Percentiles rank a stretch among this genome's conserved stretches.
These are phyloP conservation scores for Craseonycteris thonglongyai DNA, from an alignment of 2,113 vertebrate genomes.

Conservation along the genomic window DNA sequence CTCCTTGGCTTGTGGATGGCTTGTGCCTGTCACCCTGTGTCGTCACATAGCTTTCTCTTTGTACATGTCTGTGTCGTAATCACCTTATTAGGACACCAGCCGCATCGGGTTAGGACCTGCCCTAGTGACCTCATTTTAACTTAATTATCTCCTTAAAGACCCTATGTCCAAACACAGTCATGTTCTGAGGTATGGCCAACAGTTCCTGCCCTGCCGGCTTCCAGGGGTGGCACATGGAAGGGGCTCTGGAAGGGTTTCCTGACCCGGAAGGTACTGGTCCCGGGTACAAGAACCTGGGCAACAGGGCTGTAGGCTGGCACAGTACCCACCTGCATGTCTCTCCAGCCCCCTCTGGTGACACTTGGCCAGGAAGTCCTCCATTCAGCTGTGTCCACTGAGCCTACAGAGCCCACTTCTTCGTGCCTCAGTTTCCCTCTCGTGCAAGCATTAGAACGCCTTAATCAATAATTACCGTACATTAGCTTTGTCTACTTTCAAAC, in stretches of 20 bases:
- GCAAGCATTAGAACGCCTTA: too few relatives aligned
- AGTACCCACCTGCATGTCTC: rapidly evolving
- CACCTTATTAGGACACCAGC: too few relatives aligned
- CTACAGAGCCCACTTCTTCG: not conserved
- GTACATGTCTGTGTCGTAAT: rapidly evolving
- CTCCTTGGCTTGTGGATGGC: not conserved
- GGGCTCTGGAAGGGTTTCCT: not conserved
- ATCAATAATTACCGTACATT: too few relatives aligned
- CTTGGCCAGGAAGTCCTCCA: not conserved
- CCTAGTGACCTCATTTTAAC: not conserved
- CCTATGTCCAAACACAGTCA: not conserved
- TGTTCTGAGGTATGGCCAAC: not conserved
- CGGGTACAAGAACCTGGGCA: not conserved
- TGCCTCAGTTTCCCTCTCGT: not conserved
- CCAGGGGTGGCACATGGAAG: not conserved
- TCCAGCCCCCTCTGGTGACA: not conserved
- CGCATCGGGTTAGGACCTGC: not conserved
- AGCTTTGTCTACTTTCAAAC: not conserved
- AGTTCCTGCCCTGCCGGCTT: not conserved
- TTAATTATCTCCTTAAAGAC: not conserved
- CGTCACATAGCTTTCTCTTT: not conserved
- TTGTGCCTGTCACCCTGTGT: not conserved
- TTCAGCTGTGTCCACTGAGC: not conserved
- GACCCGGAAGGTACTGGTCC: not conserved
- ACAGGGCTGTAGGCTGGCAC: not conserved